These are phyloP conservation scores for Scaptodrosophila lebanonensis DNA, from an alignment of 1,140 invertebrate species.

Conservation along the genomic window DNA sequence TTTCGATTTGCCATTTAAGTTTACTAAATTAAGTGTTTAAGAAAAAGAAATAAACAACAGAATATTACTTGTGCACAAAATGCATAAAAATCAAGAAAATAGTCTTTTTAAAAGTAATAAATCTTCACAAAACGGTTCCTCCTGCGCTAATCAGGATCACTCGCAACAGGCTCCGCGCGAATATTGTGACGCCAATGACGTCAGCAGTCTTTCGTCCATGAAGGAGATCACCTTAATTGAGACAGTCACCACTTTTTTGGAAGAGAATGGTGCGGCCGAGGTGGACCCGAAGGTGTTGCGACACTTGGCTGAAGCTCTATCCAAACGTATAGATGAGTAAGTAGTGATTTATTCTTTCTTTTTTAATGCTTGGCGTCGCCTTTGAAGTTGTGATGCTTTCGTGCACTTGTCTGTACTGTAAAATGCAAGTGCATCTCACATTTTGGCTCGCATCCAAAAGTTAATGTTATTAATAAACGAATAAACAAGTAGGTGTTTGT, in stretches of 20 bases:
- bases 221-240: conserved; percentile 57
- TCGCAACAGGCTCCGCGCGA: conserved; percentile 51
- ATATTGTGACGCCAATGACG: conserved; percentile 29
- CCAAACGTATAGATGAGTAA: conserved; percentile 60
- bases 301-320: conserved; percentile 55
- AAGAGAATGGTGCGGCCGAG: conserved; percentile 56
- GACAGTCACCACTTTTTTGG: conserved; percentile 59
- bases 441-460: conserved; percentile 36
- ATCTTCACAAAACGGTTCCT: no score
- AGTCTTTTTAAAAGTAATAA: no score
- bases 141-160: conserved; percentile 23
- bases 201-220: conserved; percentile 50
- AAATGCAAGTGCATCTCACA: conserved; percentile 30
- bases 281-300: conserved; percentile 49
- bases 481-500: no score
- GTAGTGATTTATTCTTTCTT: conserved; percentile 26
- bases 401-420: no score
- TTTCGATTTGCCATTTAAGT: no score
- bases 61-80: neutral
- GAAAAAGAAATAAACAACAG: no score
- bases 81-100: neutral
- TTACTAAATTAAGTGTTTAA: neutral
- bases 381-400: conserved; percentile 34
- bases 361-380: conserved; percentile 12
- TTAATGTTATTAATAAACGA: conserved; percentile 34